phyloP scores from a whole-genome alignment of 2,888 invertebrate species.

The Apodemia zela region DNA sequence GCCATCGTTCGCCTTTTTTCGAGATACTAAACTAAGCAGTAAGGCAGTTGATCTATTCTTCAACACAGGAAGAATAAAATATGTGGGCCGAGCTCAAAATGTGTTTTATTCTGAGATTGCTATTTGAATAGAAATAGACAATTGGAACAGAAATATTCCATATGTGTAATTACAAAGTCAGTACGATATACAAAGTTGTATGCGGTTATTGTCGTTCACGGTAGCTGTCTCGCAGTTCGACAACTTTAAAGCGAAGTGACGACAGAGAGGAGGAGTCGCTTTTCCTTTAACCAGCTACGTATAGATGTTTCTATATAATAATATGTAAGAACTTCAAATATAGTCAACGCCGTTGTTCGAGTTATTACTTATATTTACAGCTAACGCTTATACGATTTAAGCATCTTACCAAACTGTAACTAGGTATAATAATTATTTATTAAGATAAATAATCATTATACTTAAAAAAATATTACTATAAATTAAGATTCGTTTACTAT shows the following conservation, averaged over 20 bases:
- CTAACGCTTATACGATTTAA: not conserved
- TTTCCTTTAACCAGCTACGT: not conserved
- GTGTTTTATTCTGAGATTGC: not conserved
- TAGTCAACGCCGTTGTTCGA: not conserved
- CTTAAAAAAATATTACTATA: no score
- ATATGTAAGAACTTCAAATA: conserved; percentile 9
- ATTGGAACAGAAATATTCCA: not conserved
- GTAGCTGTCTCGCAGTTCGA: conserved; percentile 7
- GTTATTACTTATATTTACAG: not conserved
- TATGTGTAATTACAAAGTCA: not conserved
- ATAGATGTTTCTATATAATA: not conserved
- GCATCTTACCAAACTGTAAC: not conserved
- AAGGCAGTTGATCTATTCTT: no score
- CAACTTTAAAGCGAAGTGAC: conserved; percentile 6
- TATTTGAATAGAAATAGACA: not conserved
- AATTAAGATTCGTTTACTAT: no score
- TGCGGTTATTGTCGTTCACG: not conserved
- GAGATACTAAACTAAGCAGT: no score
- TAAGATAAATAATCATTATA: no score
- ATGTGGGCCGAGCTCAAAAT: not conserved
- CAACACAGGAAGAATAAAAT: no score
- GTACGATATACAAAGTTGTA: not conserved
- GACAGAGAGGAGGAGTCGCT: not conserved
- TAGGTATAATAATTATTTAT: not conserved
- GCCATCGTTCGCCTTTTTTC: no score